These are phyloP conservation scores for Pseudococcus longispinus DNA, from an alignment of 2,888 invertebrate species.

Conservation along the genomic window DNA sequence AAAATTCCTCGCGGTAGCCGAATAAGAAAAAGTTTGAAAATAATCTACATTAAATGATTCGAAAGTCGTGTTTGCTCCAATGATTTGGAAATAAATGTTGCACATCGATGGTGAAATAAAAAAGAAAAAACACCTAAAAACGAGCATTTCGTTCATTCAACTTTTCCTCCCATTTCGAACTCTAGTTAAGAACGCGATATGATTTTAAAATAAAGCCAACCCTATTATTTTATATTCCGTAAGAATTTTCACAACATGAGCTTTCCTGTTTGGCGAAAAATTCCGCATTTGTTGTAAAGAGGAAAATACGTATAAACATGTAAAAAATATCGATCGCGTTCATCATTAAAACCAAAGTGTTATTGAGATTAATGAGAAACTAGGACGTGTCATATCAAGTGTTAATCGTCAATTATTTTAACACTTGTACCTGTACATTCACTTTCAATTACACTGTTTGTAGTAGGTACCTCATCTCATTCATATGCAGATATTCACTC, in stretches of 20 bases:
- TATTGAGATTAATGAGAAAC: background rate
- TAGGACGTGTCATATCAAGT: background rate
- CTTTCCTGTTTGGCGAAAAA: background rate
- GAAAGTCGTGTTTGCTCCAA: background rate
- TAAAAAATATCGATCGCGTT: background rate
- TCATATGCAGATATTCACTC: background rate
- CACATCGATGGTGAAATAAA: background rate
- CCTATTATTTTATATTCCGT: no score
- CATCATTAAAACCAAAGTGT: background rate
- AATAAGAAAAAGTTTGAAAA: background rate
- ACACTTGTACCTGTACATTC: background rate
- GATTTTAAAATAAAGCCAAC: no score
- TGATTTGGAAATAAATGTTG: background rate
- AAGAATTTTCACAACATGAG: background rate
- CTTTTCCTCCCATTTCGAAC: background rate
- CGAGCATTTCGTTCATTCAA: background rate
- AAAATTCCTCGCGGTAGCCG: background rate
- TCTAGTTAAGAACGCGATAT: background rate
- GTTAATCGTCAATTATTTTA: background rate
- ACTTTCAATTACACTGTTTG: background rate
- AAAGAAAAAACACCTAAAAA: background rate
- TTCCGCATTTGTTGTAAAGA: background rate
- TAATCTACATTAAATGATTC: background rate
- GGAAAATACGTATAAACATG: no score
- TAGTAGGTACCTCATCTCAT: background rate